Percentiles rank a stretch among this genome's conserved stretches.
Conservation (phyloP, 2,113 vertebrate species). For the Eublepharis macularius region DNA sequence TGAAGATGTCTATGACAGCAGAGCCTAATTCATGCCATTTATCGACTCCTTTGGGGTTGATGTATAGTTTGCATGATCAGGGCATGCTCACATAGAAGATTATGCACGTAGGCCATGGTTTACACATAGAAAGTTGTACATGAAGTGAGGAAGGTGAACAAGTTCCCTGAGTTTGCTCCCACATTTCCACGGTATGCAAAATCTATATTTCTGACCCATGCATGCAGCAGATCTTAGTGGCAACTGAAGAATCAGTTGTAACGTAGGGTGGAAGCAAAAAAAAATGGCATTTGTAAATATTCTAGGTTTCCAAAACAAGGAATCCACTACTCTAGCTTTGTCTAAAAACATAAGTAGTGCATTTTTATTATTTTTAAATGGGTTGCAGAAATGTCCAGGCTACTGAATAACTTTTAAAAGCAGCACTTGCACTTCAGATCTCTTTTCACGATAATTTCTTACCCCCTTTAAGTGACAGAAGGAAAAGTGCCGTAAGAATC, state of each 20-base stretch:
- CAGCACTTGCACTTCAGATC: too few relatives aligned
- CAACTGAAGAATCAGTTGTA: not conserved
- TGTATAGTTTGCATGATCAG: not conserved
- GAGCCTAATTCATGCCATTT: not conserved
- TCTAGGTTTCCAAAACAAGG: not conserved
- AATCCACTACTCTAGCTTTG: too few relatives aligned
- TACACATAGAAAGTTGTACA: not conserved
- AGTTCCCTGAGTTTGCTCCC: not conserved
- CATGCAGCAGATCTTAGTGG: not conserved
- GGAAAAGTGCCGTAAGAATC: not conserved
- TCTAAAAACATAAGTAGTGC: not conserved
- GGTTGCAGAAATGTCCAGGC: not conserved
- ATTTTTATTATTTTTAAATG: too few relatives aligned
- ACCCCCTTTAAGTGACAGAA: not conserved
- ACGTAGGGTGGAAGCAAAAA: not conserved
- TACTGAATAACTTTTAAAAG: too few relatives aligned
- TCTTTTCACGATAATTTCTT: too few relatives aligned
- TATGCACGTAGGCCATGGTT: not conserved
- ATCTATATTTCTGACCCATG: not conserved
- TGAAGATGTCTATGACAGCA: not conserved
- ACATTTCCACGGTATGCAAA: not conserved
- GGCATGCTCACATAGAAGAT: not conserved
- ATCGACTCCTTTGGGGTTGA: not conserved
- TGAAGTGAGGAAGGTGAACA: not conserved
- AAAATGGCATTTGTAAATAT: not conserved